Base-by-base conservation (phyloP, 1,140 invertebrate species). In the Drosophila arizonae region DNA sequence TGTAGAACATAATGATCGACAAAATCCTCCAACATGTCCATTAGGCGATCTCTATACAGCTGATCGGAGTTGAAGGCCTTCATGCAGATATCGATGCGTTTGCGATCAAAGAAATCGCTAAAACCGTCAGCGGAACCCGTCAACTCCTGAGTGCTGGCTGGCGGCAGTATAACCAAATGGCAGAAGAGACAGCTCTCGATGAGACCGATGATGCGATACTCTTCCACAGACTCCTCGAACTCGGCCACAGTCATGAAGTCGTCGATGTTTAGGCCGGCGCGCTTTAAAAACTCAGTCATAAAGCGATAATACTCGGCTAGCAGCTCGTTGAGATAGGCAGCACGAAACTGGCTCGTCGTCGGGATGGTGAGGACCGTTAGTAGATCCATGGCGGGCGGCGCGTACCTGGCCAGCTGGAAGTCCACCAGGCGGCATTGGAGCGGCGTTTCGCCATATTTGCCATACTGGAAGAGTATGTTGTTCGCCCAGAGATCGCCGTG, bases 401-500 rank as follows among this genome's bases (percentile, higher is more conserved):
- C 88, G 81, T 93, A 95, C 39, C 94, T 79, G 0, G 92, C 93
- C 28, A 95, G 90, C 87, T 95, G 95, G 61, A 94, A 95, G 79
- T 95, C 95, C 17, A 95, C 92, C 4, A 95, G 73, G 10, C 93
- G 91, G 13, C 93, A 93, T 2, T 91, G 58, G 2, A 93, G 71
- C 5, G 92, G 89, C n/a, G 6, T 76, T 0, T 86, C 69, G 1
- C 91, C 78, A 60, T 92, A 85, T 4, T 82, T 78, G 1, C 92
- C 82, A 65, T 93, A 93, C 80, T 94, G 94, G 43, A 94, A 93
- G 76, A 95, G 92, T 9, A 95, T 81, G 79, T 95, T 95, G 73
- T 94, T 94, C 1, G 92, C 81, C 94, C 94, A 95, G 4, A 95
- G 72, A 90, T 95, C 94, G 0, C 93, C 93, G 81, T 95, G 95